Conservation (phyloP, 2,888 invertebrate genomes). For the Podotricha telesiphe region DNA sequence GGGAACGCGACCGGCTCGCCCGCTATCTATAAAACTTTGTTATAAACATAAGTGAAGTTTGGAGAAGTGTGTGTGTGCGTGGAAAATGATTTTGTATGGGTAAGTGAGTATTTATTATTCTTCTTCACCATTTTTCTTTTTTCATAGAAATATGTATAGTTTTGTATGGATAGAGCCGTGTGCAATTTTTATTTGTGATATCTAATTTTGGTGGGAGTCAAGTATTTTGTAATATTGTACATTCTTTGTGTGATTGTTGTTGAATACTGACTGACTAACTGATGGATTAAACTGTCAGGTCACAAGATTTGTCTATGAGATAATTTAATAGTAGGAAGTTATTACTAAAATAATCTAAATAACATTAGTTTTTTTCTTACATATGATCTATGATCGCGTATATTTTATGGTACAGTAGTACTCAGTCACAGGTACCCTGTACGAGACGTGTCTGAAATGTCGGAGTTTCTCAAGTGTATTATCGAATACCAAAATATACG, state of each 20-base stretch:
- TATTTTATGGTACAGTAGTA: no score
- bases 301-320: no score
- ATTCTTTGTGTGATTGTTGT: not conserved
- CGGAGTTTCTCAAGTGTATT: no score
- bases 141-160: not conserved
- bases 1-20: slow-evolving; percentile 57
- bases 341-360: no score
- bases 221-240: not conserved
- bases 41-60: slow-evolving; percentile 43
- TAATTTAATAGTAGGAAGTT: no score
- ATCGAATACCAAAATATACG: no score
- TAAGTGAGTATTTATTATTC: slow-evolving; percentile 64
- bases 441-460: no score
- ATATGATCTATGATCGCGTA: no score
- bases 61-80: slow-evolving; percentile 51
- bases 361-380: no score
- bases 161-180: slow-evolving; percentile 39
- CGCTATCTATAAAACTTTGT: slow-evolving; percentile 56
- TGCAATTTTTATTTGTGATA: slow-evolving; percentile 37
- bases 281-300: no score
- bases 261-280: not conserved
- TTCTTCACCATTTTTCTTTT: slow-evolving; percentile 6
- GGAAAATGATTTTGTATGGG: slow-evolving; percentile 73
- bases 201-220: slow-evolving; percentile 16
- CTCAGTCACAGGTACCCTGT: no score